phyloP scores from a whole-genome alignment of 2,113 vertebrate species.

The Trematomus loennbergii region DNA sequence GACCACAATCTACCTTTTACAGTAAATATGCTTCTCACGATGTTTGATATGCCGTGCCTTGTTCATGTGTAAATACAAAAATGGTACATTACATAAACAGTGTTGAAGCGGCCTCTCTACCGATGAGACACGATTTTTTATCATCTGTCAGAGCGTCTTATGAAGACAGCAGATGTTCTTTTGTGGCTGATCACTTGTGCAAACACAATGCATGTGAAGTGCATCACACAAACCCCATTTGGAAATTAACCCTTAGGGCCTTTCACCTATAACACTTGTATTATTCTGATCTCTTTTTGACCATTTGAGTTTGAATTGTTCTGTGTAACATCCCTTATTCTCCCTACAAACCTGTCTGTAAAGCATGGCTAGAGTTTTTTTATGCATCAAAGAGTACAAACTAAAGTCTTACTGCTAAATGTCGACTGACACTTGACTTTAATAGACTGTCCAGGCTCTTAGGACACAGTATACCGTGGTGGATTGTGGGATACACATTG shows the following conservation, averaged over 20 bases:
- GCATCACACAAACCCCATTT: no score
- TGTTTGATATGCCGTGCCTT: no score
- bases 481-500: not conserved
- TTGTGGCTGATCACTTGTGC: not conserved
- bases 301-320: no score
- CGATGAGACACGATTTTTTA: no score
- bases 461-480: no score
- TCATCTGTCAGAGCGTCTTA: no score
- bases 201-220: not conserved
- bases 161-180: not conserved
- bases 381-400: no score
- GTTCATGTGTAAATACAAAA: not conserved
- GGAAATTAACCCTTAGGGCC: not conserved
- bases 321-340: no score
- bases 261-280: no score
- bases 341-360: not conserved
- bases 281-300: not conserved
- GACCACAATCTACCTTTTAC: not conserved
- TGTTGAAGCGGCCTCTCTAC: not conserved
- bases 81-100: not conserved
- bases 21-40: not conserved
- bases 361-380: no score
- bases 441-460: not conserved
- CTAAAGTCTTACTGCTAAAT: no score
- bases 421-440: not conserved